phyloP scores from a whole-genome alignment of 1,140 invertebrate species.

The Lethocerus indicus region DNA sequence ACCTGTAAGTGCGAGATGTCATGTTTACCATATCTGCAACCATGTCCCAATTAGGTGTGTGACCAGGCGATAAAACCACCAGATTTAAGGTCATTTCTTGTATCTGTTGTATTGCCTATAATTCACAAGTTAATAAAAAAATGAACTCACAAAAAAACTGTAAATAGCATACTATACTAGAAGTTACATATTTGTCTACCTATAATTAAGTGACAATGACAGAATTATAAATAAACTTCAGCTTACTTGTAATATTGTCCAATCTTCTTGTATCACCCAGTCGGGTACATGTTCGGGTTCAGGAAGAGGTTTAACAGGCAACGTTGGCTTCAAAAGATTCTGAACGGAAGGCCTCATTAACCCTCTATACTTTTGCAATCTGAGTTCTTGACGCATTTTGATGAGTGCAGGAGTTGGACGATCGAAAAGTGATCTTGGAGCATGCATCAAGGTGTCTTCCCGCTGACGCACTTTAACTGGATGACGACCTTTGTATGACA shows the following conservation, averaged over 20 bases:
- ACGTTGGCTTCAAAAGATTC: constrained; percentile 35
- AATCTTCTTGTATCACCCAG: constrained; percentile 84
- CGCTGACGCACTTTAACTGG: constrained; percentile 34
- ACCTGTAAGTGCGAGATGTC: constrained; percentile 58
- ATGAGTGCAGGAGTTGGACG: constrained; percentile 57
- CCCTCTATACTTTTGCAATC: constrained; percentile 51
- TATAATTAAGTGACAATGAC: not conserved
- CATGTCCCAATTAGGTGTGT: constrained; percentile 88
- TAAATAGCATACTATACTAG: not conserved
- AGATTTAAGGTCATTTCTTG: constrained; percentile 70
- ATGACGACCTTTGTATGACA: constrained; percentile 19
- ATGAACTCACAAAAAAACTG: not conserved
- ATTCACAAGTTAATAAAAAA: constrained; percentile 10
- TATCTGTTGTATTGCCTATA: constrained; percentile 63
- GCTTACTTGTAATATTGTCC: constrained; percentile 48
- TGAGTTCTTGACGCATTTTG: constrained; percentile 59
- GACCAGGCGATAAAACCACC: constrained; percentile 57
- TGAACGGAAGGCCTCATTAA: constrained; percentile 36
- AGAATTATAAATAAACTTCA: not conserved
- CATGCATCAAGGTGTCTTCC: constrained; percentile 49
- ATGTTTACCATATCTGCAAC: constrained; percentile 82
- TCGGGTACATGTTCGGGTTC: constrained; percentile 53
- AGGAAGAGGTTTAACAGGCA: constrained; percentile 31
- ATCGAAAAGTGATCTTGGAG: constrained; percentile 76
- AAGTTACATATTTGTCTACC: too few species aligned